Evolutionary conservation across 53 echinoderm and acorn worm genomes (phyloP).

Genomic region (Crossaster papposus): DNA sequence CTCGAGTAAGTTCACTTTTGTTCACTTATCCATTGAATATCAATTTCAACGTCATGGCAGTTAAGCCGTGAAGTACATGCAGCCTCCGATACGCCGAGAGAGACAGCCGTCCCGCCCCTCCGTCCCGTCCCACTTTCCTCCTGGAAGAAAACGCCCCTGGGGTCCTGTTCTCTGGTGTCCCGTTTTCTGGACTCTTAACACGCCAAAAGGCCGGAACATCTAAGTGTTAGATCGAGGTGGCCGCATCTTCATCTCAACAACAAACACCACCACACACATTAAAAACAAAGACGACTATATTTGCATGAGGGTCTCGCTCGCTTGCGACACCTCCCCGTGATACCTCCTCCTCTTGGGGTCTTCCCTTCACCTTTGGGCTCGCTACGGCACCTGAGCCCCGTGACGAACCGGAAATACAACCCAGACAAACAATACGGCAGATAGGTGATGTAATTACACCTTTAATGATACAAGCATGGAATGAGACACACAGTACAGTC

Average conservation of each 20-base stretch:
- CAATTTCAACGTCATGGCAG: too few relatives aligned
- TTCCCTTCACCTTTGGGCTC: neutral
- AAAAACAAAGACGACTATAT: neutral
- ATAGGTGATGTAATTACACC: too few relatives aligned
- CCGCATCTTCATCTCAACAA: slow-evolving; percentile 4
- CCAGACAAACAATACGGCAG: neutral
- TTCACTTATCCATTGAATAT: too few relatives aligned
- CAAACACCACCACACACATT: too few relatives aligned
- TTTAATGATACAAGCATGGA: too few relatives aligned
- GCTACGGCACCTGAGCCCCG: neutral
- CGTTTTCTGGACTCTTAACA: neutral
- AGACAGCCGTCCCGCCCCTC: too few relatives aligned
- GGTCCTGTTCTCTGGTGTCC: neutral
- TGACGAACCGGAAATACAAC: neutral
- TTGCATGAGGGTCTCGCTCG: neutral
- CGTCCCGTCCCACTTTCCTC: too few relatives aligned
- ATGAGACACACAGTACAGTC: too few relatives aligned
- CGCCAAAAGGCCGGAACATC: neutral
- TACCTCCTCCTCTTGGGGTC: neutral
- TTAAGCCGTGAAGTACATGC: too few relatives aligned
- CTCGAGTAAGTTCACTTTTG: too few relatives aligned
- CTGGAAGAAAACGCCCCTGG: neutral
- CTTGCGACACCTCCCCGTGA: neutral
- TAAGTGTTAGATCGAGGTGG: neutral
- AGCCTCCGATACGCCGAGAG: too few relatives aligned